phyloP scores from a whole-genome alignment of 1,140 invertebrate species.

The Papilio machaon region DNA sequence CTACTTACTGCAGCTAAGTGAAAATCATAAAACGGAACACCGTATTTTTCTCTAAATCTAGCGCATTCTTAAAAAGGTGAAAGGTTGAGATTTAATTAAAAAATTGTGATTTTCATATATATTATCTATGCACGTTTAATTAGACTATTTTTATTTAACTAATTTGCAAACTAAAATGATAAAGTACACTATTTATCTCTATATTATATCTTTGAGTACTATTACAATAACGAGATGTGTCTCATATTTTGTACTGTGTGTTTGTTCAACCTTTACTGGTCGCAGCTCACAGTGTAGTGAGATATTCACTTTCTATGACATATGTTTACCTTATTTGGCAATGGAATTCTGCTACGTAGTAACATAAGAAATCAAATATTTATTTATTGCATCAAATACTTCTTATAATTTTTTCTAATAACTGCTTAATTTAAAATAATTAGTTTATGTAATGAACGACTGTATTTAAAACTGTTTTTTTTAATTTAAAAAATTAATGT shows the following conservation, averaged over 20 bases:
- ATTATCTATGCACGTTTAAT: no score
- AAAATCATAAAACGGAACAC: neutral
- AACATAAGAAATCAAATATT: neutral
- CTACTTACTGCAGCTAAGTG: conserved; percentile 36
- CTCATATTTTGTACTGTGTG: neutral
- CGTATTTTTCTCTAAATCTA: neutral
- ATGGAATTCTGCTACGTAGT: neutral
- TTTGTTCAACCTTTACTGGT: neutral
- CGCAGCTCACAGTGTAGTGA: neutral
- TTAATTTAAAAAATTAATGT: neutral
- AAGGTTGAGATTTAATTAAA: neutral
- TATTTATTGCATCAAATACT: neutral
- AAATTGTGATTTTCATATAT: no score
- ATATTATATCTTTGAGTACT: no score
- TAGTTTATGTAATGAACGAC: neutral
- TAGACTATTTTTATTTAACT: neutral
- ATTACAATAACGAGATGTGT: neutral
- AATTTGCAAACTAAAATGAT: neutral
- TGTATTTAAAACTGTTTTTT: neutral
- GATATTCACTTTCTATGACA: conserved; percentile 2
- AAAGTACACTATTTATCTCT: neutral
- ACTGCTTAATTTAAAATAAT: neutral
- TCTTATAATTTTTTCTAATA: neutral
- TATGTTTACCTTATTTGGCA: conserved; percentile 13
- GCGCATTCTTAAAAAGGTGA: neutral